Evolutionary conservation across 2,888 invertebrate genomes (phyloP), one percentile per base, ranked within the genome.

Genomic region (Stenotaenia linearis): DNA sequence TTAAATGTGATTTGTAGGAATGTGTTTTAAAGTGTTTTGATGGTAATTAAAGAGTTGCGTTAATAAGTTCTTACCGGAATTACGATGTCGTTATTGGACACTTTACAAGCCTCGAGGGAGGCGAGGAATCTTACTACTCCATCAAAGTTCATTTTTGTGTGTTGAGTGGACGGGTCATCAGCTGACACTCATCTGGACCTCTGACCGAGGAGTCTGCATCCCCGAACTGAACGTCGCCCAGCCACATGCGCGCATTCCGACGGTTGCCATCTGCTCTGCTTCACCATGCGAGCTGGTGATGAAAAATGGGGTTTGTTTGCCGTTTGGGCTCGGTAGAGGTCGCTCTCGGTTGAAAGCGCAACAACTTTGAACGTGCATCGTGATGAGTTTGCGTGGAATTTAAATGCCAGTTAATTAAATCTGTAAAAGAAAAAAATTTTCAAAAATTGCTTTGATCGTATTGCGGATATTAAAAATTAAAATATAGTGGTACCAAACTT

Each of bases 111-210:
- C 37, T 75, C 75, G 0, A 75, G 37, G n/a, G 75, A 75, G 18
- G 75, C 75, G 35, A 75, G 75, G 35, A 75, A 75, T 75, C 75
- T 75, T 7, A 37, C 75, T 75, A 75, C 37, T 37, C 30, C 75
- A 35, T 75, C 75, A 37, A 75, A 75, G 75, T 75, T 75, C 75
- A 75, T 75, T 25, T 75, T n/a, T 32, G 35, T 25, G 32, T n/a
- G 30, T 37, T 61, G 61, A 61, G 61, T 61, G 61, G 25, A 61
- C 61, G 61, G 28, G 28, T 61, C 61, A 61, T 61, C 61, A 61
- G 61, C 61, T 61, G 61, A 15, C 61, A 61, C 61, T 61, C 61
- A 61, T 61, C 28, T 61, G 61, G 61, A 61, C 61, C 61, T 61
- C 61, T 61, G 61, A 61, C 61, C 61, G 28, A 61, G 61, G 28